Base-by-base conservation (phyloP, 1,140 invertebrate genomes). In the Apocrypta bakeri region DNA sequence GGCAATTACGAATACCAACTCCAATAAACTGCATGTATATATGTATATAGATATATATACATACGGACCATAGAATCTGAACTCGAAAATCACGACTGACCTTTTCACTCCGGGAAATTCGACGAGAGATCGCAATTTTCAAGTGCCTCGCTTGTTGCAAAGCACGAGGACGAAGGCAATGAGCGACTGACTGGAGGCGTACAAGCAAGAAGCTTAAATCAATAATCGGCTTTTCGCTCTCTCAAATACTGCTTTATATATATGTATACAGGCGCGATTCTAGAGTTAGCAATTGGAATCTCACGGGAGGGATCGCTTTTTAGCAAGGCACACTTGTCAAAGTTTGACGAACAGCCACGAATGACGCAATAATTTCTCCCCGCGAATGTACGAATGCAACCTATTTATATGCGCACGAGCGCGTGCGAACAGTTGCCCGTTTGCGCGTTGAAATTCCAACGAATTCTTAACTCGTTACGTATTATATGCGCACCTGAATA, bases 141-240 rank as follows among this genome's bases (percentile, higher is more conserved):
- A 14, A 48, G 40, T 1, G 14, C 40, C 14, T 8, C 40, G 8
- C 40, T 8, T 42, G 14, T 42, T 1, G 1, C 8, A 42, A 12
- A 42, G 40, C 40, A n/a, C 40, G 40, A 42, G 8, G 14, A 12
- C 14, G 14, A 56, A n/a, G n/a, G 48, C 48, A 56, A 56, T 56
- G 17, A 9, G 8, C 11, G 42, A 48, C 42, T 48, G 42, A 11
- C 42, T 48, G 12, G 42, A 48, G 40, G 40, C 61, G 61, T 25
- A 12, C 24, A 12, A 25, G 61, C 61, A 63, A 6, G 71, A 63
- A 66, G 61, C 64, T 42, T 21, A 42, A 61, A 21, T 40, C 63
- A 42, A 78, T 78, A 78, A 78, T 78, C 76, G 63, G 63, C 64
- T 78, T 78, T 78, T 66, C 63, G 63, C 33, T 78, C 75, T 64